Evolutionary conservation across 2,888 invertebrate genomes (phyloP).

Genomic region (Yponomeuta plumbellus): DNA sequence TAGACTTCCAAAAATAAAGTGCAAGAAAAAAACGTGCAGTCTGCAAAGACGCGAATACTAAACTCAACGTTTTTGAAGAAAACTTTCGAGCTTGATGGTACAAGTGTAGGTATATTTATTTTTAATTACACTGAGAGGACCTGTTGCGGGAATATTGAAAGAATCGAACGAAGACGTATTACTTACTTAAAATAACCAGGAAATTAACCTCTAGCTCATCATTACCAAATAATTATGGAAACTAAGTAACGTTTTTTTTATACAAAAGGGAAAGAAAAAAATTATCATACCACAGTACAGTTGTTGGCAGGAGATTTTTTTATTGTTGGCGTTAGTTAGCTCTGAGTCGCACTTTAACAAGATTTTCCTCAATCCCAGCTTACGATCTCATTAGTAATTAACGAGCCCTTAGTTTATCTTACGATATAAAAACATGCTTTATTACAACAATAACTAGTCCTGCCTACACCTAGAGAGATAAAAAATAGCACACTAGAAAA

Average conservation of each 20-base stretch:
- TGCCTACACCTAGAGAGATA: not conserved
- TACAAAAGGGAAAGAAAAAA: too few relatives aligned
- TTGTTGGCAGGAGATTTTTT: too few relatives aligned
- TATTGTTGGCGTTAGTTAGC: not conserved
- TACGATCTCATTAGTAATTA: not conserved
- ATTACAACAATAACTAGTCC: not conserved
- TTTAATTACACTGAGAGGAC: not conserved
- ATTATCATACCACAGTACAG: too few relatives aligned
- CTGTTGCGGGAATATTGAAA: not conserved
- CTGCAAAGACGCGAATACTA: too few relatives aligned
- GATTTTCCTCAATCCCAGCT: not conserved
- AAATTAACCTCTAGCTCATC: not conserved
- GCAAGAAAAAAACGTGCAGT: too few relatives aligned
- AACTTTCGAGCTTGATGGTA: not conserved
- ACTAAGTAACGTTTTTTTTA: not conserved
- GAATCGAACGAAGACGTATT: not conserved
- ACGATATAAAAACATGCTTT: not conserved
- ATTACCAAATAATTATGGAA: not conserved
- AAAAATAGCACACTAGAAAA: not conserved
- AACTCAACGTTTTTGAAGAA: too few relatives aligned
- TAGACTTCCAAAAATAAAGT: too few relatives aligned
- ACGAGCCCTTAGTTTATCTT: conserved; percentile 3
- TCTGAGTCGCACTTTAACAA: not conserved
- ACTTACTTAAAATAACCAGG: not conserved
- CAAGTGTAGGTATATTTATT: not conserved